phyloP scores from a whole-genome alignment of 2,888 invertebrate genomes.

The Anodontia alba region DNA sequence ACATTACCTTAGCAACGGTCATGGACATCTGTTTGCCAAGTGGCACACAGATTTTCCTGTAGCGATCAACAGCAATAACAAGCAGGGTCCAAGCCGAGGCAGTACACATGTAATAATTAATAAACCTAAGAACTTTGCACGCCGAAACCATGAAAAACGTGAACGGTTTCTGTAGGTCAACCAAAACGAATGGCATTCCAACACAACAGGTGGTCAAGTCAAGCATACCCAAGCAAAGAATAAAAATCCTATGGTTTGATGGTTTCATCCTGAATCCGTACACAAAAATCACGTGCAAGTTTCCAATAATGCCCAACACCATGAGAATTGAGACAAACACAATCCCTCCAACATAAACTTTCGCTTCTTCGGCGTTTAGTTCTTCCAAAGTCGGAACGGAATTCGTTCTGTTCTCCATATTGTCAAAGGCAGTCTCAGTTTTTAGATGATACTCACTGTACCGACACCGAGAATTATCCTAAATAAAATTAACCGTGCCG shows the following conservation, averaged over 20 bases:
- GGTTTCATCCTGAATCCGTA: slow-evolving; percentile 53
- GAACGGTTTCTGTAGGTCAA: slow-evolving; percentile 54
- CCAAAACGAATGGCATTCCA: slow-evolving; percentile 63
- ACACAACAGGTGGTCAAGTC: slow-evolving; percentile 55
- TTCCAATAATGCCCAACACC: slow-evolving; percentile 58
- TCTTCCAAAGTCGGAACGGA: not conserved
- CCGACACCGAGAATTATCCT: too few species aligned
- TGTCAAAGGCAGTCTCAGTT: not conserved
- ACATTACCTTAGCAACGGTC: slow-evolving; percentile 50
- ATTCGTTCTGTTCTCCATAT: not conserved
- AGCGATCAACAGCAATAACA: slow-evolving; percentile 62
- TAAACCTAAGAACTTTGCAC: slow-evolving; percentile 56
- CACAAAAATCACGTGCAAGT: slow-evolving; percentile 57
- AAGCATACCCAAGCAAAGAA: slow-evolving; percentile 48
- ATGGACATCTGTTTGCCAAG: slow-evolving; percentile 65
- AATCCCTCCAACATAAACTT: slow-evolving; percentile 55
- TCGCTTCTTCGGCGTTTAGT: slow-evolving; percentile 46
- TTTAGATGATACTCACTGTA: too few species aligned
- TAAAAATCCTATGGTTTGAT: slow-evolving; percentile 60
- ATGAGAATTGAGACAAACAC: slow-evolving; percentile 58
- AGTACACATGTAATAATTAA: slow-evolving; percentile 53
- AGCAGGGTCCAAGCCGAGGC: slow-evolving; percentile 46
- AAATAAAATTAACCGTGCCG: too few species aligned
- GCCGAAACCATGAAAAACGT: slow-evolving; percentile 47
- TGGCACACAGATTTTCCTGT: slow-evolving; percentile 71